Base-by-base conservation (phyloP, 2,113 vertebrate species). In the Hiodon tergisus region DNA sequence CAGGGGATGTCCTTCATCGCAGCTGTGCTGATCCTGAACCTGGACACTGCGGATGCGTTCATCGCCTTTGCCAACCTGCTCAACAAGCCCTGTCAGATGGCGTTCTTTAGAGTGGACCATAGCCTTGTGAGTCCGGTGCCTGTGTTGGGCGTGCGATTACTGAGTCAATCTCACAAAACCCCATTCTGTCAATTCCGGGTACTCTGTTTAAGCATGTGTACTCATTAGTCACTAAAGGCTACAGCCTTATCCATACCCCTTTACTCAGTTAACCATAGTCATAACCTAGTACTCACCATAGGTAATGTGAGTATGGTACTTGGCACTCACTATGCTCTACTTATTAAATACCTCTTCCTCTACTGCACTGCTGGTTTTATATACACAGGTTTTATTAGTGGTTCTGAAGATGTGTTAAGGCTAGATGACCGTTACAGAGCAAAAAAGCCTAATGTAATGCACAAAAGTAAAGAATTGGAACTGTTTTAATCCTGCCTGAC, bases 1-100 rank as follows among this genome's bases (percentile, higher is more conserved):
- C 96, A 98, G 87, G 96, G 96, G 67, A 98, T 98, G 96, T 98
- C 96, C 0, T 98, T 98, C 79, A 95, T 98, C 53, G 96, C 96
- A 0, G 96, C 96, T 0, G 96, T 98, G 76, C 81, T 98, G 83
- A 94, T 95, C 81, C 86, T 98, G 78, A 98, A 98, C 90, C 83
- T 98, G 79, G 94, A 98, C 84, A 94, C 95, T 81, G 94, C 95
- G 2, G 95, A 98, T 81, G 95, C 96, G 92, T 98, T 98, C 81
- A 95, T 98, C 80, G 95, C 95, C 82, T 98, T 98, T 83, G 93
- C 96, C 83, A 98, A 98, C 80, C 94, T 98, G 82, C 85, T 98
- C 87, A 98, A 98, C 86, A 98, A 96, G 78, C 96, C 96, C 71
- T 98, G 96, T 90, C 96, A 98, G 84, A 96, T 98, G 95, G 96